These are phyloP conservation scores for Nephrotoma appendiculata DNA, from an alignment of 2,888 invertebrate species.

Conservation along the genomic window DNA sequence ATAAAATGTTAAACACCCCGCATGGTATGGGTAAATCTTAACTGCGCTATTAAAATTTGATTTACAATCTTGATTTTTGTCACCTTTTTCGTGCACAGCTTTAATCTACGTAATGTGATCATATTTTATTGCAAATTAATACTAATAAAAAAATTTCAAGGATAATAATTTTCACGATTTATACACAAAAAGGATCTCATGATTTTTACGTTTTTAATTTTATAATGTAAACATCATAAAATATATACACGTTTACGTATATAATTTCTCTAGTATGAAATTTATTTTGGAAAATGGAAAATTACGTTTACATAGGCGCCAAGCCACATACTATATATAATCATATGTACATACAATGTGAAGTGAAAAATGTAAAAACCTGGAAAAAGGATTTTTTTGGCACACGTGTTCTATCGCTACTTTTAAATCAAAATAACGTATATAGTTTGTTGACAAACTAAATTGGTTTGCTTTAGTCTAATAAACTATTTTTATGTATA, in stretches of 20 bases:
- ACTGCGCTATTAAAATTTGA: background rate
- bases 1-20: background rate
- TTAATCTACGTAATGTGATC: background rate
- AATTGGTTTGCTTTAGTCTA: background rate
- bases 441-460: background rate
- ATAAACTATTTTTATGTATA: background rate
- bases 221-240: background rate
- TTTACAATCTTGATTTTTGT: background rate
- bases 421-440: background rate
- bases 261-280: background rate
- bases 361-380: background rate
- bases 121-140: background rate
- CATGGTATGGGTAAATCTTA: background rate
- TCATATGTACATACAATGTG: background rate
- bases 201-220: background rate
- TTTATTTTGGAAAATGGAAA: background rate
- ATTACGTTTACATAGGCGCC: conserved; percentile 4
- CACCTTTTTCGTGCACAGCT: background rate
- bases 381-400: background rate
- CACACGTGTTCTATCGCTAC: conserved; percentile 1
- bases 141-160: background rate
- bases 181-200: background rate
- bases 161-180: background rate
- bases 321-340: background rate
- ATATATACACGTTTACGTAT: background rate